Conservation (phyloP, 2,888 invertebrate genomes). For the Colletes collaris region DNA sequence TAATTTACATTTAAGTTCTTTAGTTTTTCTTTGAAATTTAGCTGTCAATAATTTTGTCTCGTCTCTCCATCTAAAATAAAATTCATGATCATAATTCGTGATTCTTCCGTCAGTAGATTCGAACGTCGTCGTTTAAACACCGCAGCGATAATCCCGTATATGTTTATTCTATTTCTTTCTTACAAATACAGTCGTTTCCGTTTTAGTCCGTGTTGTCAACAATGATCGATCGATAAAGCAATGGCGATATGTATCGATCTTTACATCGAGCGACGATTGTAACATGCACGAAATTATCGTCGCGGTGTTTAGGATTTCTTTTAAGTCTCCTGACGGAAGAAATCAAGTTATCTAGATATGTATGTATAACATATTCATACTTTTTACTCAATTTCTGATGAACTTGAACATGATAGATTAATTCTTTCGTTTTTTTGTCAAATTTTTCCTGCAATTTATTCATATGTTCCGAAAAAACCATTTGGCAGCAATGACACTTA, state of each 20-base stretch:
- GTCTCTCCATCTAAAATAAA: conserved; percentile 85
- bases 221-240: too few relatives aligned
- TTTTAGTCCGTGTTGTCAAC: too few relatives aligned
- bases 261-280: too few relatives aligned
- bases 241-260: too few relatives aligned
- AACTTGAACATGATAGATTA: conserved; percentile 85
- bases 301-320: too few relatives aligned
- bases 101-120: too few relatives aligned
- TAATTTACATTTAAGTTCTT: conserved; percentile 85
- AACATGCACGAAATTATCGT: too few relatives aligned
- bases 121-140: too few relatives aligned
- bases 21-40: conserved; percentile 86
- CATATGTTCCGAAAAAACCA: conserved; percentile 55
- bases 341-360: not conserved
- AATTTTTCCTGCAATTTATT: conserved; percentile 73
- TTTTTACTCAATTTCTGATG: conserved; percentile 86
- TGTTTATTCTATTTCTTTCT: too few relatives aligned
- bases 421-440: conserved; percentile 84
- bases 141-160: too few relatives aligned
- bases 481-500: conserved; percentile 56
- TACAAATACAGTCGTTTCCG: too few relatives aligned
- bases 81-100: not conserved
- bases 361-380: conserved; percentile 73
- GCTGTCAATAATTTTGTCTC: conserved; percentile 86
- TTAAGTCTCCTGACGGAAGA: too few relatives aligned